phyloP scores from a whole-genome alignment of 2,113 vertebrate species.

The Cyprinodon brontotheroides region DNA sequence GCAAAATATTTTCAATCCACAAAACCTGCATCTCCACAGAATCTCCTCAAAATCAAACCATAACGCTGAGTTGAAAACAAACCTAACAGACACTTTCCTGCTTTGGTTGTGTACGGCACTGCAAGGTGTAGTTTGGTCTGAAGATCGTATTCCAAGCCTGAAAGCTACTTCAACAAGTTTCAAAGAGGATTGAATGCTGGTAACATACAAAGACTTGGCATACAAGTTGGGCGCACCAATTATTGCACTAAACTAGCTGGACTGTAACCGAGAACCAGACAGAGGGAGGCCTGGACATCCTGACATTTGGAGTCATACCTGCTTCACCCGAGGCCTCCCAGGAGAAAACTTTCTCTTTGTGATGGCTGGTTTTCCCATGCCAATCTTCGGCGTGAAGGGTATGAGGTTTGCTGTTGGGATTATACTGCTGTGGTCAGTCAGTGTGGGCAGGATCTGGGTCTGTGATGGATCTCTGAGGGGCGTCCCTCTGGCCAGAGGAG shows the following conservation, averaged over 20 bases:
- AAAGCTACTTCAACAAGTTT: slow-evolving; percentile 16
- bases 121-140: slow-evolving; percentile 18
- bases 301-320: slow-evolving; percentile 83
- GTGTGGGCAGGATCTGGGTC: slow-evolving; percentile 66
- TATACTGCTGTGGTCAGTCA: slow-evolving; percentile 75
- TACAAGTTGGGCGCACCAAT: background rate
- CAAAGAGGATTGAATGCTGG: background rate
- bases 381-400: slow-evolving; percentile 95
- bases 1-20: slow-evolving; percentile 18
- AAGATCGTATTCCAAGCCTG: slow-evolving; percentile 12
- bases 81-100: slow-evolving; percentile 2
- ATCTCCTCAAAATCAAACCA: slow-evolving; percentile 10
- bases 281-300: slow-evolving; percentile 4
- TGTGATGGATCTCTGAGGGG: slow-evolving; percentile 75
- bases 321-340: slow-evolving; percentile 95
- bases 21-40: background rate
- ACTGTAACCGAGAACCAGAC: slow-evolving; percentile 5
- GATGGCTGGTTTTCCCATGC: slow-evolving; percentile 99
- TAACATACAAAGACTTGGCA: background rate
- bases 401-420: slow-evolving; percentile 85
- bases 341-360: slow-evolving; percentile 99
- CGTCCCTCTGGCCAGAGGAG: slow-evolving; percentile 68
- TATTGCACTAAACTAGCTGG: background rate
- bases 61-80: slow-evolving; percentile 10
- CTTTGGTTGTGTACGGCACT: background rate